Evolutionary conservation across 1,140 invertebrate species (phyloP).

Genomic region (Bombus soroeensis): DNA sequence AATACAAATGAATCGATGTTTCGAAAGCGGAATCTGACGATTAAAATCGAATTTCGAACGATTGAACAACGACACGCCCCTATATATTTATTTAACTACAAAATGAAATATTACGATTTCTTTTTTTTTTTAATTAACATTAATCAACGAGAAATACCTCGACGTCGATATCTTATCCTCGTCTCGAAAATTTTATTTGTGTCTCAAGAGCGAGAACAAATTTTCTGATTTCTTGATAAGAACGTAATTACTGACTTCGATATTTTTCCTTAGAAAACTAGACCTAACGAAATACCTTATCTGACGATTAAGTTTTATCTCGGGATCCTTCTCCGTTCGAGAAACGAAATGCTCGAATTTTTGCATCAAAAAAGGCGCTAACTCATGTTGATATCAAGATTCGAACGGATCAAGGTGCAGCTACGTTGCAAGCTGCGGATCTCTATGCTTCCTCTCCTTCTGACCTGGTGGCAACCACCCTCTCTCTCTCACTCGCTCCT

Average conservation of each 20-base stretch:
- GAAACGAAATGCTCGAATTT: slow-evolving; percentile 10
- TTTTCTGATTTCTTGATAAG: too few relatives aligned
- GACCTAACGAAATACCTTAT: too few relatives aligned
- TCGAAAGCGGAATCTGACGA: background rate
- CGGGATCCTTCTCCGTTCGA: too few relatives aligned
- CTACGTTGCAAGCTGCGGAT: slow-evolving; percentile 53
- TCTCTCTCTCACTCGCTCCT: slow-evolving; percentile 58
- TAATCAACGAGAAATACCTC: too few relatives aligned
- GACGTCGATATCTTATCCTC: too few relatives aligned
- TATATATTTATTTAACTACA: too few relatives aligned
- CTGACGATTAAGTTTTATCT: too few relatives aligned
- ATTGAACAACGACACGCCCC: background rate
- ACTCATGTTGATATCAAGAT: slow-evolving; percentile 43
- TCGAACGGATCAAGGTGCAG: slow-evolving; percentile 44
- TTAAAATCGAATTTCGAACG: background rate
- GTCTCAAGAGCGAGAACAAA: too few relatives aligned
- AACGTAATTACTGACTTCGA: too few relatives aligned
- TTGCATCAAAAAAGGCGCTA: slow-evolving; percentile 22
- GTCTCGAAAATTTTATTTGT: too few relatives aligned
- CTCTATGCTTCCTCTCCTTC: slow-evolving; percentile 22
- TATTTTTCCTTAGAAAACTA: too few relatives aligned
- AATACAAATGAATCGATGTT: background rate
- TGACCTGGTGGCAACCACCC: background rate
- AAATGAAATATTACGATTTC: background rate
- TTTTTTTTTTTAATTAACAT: too few relatives aligned